Evolutionary conservation across 2,113 vertebrate genomes (phyloP).

Genomic region (Piprites chloris): DNA sequence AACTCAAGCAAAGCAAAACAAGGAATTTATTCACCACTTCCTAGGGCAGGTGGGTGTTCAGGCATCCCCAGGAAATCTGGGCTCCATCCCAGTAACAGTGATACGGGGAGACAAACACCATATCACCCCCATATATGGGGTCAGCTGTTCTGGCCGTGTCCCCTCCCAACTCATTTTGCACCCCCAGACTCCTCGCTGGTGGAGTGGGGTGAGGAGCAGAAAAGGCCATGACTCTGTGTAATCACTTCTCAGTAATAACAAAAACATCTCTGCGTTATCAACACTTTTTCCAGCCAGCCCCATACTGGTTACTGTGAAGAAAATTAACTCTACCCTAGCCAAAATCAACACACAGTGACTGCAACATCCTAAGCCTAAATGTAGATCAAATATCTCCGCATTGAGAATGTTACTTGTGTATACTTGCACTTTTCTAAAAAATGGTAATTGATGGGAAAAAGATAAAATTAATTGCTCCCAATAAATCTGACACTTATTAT

Average conservation of each 20-base stretch:
- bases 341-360: background rate
- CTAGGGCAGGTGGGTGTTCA: background rate
- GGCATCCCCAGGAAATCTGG: background rate
- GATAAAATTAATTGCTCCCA: background rate
- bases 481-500: background rate
- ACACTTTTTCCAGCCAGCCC: background rate
- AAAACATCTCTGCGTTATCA: background rate
- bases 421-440: background rate
- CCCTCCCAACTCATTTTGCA: background rate
- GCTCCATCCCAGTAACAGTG: accelerated
- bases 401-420: background rate
- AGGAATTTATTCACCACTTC: background rate
- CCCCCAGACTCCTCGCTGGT: too few relatives aligned
- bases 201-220: background rate
- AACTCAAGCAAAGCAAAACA: background rate
- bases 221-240: too few relatives aligned
- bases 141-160: background rate
- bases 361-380: background rate
- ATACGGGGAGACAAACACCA: background rate
- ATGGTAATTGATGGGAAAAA: background rate
- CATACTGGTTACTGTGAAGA: background rate
- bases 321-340: background rate
- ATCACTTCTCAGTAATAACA: background rate
- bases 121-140: too few relatives aligned
- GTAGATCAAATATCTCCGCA: background rate